phyloP scores from a whole-genome alignment of 2,888 invertebrate species.

The Drosophila merina region DNA sequence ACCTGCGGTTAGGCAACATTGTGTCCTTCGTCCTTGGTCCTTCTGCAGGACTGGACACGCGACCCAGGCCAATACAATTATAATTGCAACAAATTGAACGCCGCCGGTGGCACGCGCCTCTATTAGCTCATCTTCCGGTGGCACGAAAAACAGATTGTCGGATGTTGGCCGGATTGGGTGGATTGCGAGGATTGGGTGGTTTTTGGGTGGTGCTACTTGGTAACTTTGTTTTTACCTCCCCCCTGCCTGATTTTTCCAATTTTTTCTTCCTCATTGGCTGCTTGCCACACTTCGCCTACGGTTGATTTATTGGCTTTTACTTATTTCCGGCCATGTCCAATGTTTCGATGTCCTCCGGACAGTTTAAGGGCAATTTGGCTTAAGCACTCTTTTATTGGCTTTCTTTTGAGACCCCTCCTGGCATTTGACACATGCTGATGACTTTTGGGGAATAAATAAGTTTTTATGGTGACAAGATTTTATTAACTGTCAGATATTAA shows the following conservation, averaged over 20 bases:
- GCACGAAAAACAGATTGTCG: constrained; percentile 33
- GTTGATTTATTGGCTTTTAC: constrained; percentile 81
- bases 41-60: constrained; percentile 57
- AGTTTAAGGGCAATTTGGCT: constrained; percentile 43
- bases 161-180: constrained; percentile 8
- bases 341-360: constrained; percentile 28
- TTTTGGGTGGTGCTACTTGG: constrained; percentile 36
- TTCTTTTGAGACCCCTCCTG: constrained; percentile 24
- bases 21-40: constrained; percentile 37
- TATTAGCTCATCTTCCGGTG: constrained; percentile 81
- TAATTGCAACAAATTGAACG: constrained; percentile 84
- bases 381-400: constrained; percentile 63
- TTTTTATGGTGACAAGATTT: not conserved
- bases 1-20: constrained; percentile 75
- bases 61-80: constrained; percentile 79
- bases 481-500: not conserved
- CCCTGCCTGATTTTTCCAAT: constrained; percentile 44
- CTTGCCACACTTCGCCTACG: constrained; percentile 56
- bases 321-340: constrained; percentile 75
- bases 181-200: not conserved
- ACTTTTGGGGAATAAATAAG: constrained; percentile 11
- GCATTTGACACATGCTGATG: constrained; percentile 41
- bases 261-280: constrained; percentile 28
- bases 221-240: constrained; percentile 40
- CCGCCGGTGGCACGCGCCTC: constrained; percentile 82